Percentiles rank a stretch among this genome's conserved stretches.
Evolutionary conservation across 2,888 invertebrate species (phyloP).

Genomic region (Scaptomyza polygonia): DNA sequence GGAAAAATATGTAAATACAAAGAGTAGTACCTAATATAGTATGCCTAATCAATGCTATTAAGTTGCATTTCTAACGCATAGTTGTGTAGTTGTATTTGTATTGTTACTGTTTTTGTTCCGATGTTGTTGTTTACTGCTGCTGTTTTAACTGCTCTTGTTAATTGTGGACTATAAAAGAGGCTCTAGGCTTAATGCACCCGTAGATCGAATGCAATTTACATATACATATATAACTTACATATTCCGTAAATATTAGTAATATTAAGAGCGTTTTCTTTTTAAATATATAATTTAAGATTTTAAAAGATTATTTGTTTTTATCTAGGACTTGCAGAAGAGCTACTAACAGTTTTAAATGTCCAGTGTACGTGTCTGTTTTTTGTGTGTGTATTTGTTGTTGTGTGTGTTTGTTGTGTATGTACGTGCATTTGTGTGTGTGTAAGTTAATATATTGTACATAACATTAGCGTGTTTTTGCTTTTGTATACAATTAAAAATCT

Average conservation of each 20-base stretch:
- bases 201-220: slow-evolving; percentile 57
- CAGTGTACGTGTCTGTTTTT: slow-evolving; percentile 7
- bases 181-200: slow-evolving; percentile 61
- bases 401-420: neutral
- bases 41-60: slow-evolving; percentile 47
- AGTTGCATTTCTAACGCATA: slow-evolving; percentile 47
- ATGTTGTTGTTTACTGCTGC: slow-evolving; percentile 33
- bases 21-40: slow-evolving; percentile 57
- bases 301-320: slow-evolving; percentile 33
- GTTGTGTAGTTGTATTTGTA: slow-evolving; percentile 28
- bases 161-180: slow-evolving; percentile 57
- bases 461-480: slow-evolving; percentile 25
- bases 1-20: slow-evolving; percentile 72
- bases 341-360: slow-evolving; percentile 47
- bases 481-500: slow-evolving; percentile 43
- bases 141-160: slow-evolving; percentile 37
- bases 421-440: slow-evolving; percentile 10
- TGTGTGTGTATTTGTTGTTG: slow-evolving; percentile 5
- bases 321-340: slow-evolving; percentile 48
- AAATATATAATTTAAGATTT: slow-evolving; percentile 50
- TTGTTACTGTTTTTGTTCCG: slow-evolving; percentile 32
- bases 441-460: slow-evolving; percentile 52
- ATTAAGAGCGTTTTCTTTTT: slow-evolving; percentile 64
- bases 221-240: slow-evolving; percentile 53
- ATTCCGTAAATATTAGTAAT: slow-evolving; percentile 77